Evolutionary conservation across 2,113 vertebrate genomes (phyloP).

Genomic region (Chrysochloris asiatica): DNA sequence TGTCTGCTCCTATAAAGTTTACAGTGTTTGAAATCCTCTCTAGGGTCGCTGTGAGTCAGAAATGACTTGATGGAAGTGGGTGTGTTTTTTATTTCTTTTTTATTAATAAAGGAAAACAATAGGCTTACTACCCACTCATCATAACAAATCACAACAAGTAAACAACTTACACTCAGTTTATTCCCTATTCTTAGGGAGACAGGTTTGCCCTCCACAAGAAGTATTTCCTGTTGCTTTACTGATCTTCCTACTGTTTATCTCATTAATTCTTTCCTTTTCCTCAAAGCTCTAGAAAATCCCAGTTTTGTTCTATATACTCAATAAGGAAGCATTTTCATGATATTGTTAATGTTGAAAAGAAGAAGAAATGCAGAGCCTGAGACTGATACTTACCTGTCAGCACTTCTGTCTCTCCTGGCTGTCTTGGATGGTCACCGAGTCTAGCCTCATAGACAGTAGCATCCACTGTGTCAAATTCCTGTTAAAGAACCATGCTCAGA

Average conservation of each 20-base stretch:
- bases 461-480: background rate
- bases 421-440: background rate
- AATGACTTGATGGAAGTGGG: too few relatives aligned
- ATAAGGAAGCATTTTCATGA: background rate
- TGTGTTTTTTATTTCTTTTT: too few relatives aligned
- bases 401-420: background rate
- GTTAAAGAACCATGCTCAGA: conserved; percentile 15
- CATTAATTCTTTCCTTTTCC: background rate
- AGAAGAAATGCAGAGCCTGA: background rate
- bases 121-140: background rate
- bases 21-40: too few relatives aligned
- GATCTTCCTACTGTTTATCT: conserved; percentile 9
- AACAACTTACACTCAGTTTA: background rate
- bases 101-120: background rate
- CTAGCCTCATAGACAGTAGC: background rate
- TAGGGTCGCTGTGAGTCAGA: too few relatives aligned
- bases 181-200: background rate
- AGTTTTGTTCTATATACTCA: conserved; percentile 40
- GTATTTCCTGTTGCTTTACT: background rate
- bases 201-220: conserved; percentile 31
- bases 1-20: too few relatives aligned
- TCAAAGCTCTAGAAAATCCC: background rate
- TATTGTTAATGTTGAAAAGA: background rate
- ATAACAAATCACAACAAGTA: conserved; percentile 2
- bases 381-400: background rate